Evolutionary conservation across 2,113 vertebrate species (phyloP), one percentile per base, ranked within the genome.

Genomic region (Mustela lutreola): DNA sequence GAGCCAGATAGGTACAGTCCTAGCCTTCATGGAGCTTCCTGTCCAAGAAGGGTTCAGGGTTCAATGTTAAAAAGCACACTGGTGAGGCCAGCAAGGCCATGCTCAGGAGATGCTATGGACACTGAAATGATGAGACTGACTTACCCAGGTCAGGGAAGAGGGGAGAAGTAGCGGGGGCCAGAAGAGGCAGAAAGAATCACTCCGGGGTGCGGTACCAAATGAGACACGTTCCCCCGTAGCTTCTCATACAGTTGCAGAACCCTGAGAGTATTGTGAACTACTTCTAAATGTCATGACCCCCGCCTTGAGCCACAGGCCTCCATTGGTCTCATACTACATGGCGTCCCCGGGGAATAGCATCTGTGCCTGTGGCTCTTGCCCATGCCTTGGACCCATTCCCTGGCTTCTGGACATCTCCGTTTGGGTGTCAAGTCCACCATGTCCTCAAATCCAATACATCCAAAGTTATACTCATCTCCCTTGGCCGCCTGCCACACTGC

Each of bases 1-100:
- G 19, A 62, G 7, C 48, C 22, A 67, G 45, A 48, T 0, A 12
- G 75, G 15, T 36, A 33, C 0, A 9, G 7, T 5, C 45, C 45
- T 76, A 50, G 71, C 31, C 90, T 71, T 63, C 79, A 19, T 1
- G 42, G 83, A 36, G 42, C 45, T 94, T 86, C 76, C 9, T 2
- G 12, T n/a, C 58, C 42, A 60, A 60, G 56, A 83, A 90, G 18
- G 2, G 4, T n/a, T 31, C 2, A 90, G 18, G 3, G 4, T n/a
- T 31, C 2, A 2, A 24, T 7, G 56, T 50, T 67, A n/a, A 12
- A 24, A 89, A 80, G 76, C 36, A 28, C 5, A 1, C 14, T 22
- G 50, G 1, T 39, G 80, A 84, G 58, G 75, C 24, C 53, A 33
- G 84, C 18, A 62, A 88, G 65, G 36, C 80, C 31, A 6, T n/a